Evolutionary conservation across 2,113 vertebrate species (phyloP).

Genomic region (Mastomys coucha): DNA sequence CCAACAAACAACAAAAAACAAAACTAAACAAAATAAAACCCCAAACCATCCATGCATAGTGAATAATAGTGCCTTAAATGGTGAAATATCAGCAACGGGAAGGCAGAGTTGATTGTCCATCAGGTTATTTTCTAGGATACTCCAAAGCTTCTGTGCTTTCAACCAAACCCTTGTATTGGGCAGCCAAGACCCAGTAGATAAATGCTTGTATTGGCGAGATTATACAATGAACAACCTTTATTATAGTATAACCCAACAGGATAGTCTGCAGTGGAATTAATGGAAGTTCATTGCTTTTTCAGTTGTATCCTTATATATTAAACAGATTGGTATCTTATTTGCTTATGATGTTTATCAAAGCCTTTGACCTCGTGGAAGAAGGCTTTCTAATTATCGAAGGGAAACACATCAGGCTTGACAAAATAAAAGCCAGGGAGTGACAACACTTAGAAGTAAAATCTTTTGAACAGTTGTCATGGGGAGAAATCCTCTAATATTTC

Average conservation of each 20-base stretch:
- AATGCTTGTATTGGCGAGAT: background rate
- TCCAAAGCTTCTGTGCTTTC: background rate
- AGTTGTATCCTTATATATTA: background rate
- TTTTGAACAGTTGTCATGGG: conserved; percentile 20
- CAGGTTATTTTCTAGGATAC: background rate
- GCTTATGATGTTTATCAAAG: conserved; percentile 1
- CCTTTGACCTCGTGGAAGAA: background rate
- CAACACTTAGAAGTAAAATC: conserved; percentile 24
- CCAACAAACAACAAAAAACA: too few species aligned
- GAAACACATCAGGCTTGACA: background rate
- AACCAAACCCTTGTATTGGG: background rate
- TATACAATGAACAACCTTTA: background rate
- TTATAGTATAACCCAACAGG: background rate
- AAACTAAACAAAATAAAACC: too few species aligned
- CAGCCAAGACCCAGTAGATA: background rate
- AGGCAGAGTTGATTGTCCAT: background rate
- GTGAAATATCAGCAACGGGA: background rate
- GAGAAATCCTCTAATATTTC: conserved; percentile 24
- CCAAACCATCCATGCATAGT: background rate
- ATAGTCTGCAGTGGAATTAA: background rate
- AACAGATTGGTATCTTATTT: background rate
- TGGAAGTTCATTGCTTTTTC: conserved; percentile 17
- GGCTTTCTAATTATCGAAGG: background rate
- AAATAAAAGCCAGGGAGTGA: background rate
- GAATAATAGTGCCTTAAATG: background rate